Evolutionary conservation across 2,888 invertebrate species (phyloP).

Genomic region (Apamea crenata): DNA sequence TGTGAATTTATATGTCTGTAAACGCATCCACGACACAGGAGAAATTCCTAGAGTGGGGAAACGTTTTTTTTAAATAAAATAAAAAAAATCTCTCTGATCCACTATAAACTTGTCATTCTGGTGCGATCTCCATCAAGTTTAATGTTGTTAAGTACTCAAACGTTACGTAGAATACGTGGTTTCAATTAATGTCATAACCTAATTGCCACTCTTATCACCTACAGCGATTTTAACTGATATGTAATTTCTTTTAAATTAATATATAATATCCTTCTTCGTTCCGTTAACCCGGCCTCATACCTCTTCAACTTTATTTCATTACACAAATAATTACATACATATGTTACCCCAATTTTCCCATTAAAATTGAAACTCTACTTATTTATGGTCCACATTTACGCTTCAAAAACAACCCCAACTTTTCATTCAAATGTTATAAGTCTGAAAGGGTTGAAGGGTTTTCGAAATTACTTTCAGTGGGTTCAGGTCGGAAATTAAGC

Average conservation of each 20-base stretch:
- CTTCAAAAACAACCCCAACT: conserved; percentile 65
- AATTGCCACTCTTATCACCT: not conserved
- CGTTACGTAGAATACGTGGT: not conserved
- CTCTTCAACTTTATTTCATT: conserved; percentile 37
- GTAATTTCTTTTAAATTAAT: not conserved
- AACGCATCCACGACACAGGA: too few relatives aligned
- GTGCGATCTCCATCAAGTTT: too few relatives aligned
- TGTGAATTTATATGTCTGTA: too few relatives aligned
- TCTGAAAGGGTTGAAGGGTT: conserved; percentile 63
- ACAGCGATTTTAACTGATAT: not conserved
- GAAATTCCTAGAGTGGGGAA: too few relatives aligned
- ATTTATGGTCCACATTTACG: conserved; percentile 63
- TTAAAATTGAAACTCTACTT: conserved; percentile 61
- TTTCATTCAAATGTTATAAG: conserved; percentile 64
- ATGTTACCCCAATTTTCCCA: conserved; percentile 62
- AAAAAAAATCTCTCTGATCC: too few relatives aligned
- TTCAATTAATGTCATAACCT: not conserved
- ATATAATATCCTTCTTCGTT: not conserved
- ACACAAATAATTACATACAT: conserved; percentile 59
- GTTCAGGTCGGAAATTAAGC: conserved; percentile 69
- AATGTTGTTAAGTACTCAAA: too few relatives aligned
- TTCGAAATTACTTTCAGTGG: conserved; percentile 70
- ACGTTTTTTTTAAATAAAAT: too few relatives aligned
- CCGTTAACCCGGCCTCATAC: not conserved
- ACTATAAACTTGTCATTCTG: too few relatives aligned